A percentile compares a stretch with the other conserved stretches of the same genome.
phyloP scores from a whole-genome alignment of 2,113 vertebrate species.

The Ctenodactylus gundi region DNA sequence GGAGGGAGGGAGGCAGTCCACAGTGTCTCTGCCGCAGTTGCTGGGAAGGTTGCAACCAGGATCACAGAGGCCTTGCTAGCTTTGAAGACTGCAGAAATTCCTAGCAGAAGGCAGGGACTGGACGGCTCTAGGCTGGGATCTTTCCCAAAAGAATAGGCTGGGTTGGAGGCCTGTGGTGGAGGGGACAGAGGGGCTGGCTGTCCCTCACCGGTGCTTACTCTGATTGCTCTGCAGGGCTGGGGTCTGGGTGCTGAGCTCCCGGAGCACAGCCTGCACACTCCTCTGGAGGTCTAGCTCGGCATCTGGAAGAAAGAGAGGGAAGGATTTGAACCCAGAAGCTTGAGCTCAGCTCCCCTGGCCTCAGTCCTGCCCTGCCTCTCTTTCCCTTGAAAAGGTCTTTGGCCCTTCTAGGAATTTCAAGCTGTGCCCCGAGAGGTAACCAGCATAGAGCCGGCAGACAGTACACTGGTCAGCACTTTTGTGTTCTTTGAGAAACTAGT shows the following conservation, averaged over 20 bases:
- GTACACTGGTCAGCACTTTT: neutral
- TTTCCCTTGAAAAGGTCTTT: neutral
- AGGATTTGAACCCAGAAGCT: neutral
- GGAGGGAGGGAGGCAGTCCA: too few relatives aligned
- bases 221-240: constrained; percentile 82
- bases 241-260: constrained; percentile 85
- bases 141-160: neutral
- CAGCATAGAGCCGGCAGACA: neutral
- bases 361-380: neutral
- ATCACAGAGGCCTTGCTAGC: neutral
- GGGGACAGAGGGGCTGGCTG: rapidly evolving
- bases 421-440: neutral
- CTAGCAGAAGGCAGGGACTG: neutral
- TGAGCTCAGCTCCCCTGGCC: neutral
- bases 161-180: rapidly evolving
- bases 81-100: neutral
- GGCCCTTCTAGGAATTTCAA: neutral
- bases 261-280: constrained; percentile 89
- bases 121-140: neutral
- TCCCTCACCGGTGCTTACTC: constrained; percentile 79
- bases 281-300: constrained; percentile 91
- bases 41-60: too few relatives aligned
- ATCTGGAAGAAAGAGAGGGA: constrained; percentile 47
- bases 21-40: rapidly evolving
- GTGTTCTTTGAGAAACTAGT: neutral